These are phyloP conservation scores for Entomobrya multifasciata DNA, from an alignment of 2,888 invertebrate genomes.

Conservation along the genomic window DNA sequence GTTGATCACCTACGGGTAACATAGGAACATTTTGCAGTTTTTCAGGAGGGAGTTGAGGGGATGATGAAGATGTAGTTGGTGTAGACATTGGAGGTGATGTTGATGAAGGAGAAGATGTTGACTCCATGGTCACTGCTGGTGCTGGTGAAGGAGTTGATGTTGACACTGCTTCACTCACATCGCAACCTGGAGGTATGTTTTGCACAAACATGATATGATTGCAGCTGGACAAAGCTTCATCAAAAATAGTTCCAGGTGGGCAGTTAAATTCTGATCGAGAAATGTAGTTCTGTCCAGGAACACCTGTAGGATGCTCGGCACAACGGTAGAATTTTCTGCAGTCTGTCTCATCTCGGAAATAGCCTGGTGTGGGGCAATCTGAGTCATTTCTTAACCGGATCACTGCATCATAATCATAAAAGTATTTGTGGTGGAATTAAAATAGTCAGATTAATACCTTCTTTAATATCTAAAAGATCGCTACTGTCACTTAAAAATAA, in stretches of 20 bases:
- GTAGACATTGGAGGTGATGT: background rate
- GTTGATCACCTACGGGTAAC: background rate
- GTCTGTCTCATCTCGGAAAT: constrained; percentile 71
- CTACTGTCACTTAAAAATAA: too few species aligned
- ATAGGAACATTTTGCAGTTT: background rate
- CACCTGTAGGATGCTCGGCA: constrained; percentile 59
- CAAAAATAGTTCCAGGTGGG: constrained; percentile 74
- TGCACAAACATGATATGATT: constrained; percentile 71
- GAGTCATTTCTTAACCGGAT: constrained; percentile 15
- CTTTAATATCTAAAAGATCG: too few species aligned
- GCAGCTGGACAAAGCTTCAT: constrained; percentile 71
- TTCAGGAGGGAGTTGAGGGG: background rate
- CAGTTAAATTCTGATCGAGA: constrained; percentile 63
- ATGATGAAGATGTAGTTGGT: background rate
- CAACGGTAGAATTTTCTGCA: constrained; percentile 76
- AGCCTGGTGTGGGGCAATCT: constrained; percentile 68
- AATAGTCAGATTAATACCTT: too few species aligned
- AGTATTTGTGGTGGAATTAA: too few species aligned
- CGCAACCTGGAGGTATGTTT: constrained; percentile 64
- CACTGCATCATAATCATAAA: too few species aligned
- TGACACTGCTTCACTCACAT: background rate
- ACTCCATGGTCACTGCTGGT: background rate
- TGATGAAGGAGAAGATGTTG: background rate
- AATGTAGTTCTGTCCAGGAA: constrained; percentile 21
- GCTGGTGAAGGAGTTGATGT: background rate